Evolutionary conservation across 1,140 invertebrate genomes (phyloP), one percentile per base, ranked within the genome.

Genomic region (Mercenaria mercenaria): DNA sequence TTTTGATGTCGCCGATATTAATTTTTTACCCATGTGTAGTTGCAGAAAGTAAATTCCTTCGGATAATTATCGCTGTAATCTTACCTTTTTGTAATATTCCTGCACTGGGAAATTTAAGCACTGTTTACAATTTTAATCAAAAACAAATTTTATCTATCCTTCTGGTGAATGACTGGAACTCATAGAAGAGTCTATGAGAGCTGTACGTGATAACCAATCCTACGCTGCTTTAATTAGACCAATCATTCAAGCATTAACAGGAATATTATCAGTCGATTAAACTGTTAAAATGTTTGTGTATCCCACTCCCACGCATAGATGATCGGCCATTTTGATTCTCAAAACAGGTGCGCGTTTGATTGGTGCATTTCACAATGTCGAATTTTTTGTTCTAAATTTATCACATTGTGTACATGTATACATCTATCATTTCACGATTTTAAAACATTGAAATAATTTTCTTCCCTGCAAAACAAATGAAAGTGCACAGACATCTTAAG

Each of bases 241-340:
- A 72, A 72, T 26, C 67, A 72, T 37, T 72, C 67, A 72, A 72
- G 67, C 67, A 72, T 72, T 39, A 72, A 72, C 67, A 13, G 2
- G 34, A 32, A 41, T 26, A 72, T 26, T 39, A 72, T 72, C 67
- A 72, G 67, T 72, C 29, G 67, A 72, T 72, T 72, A 39, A 37
- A 72, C 67, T 39, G 67, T 72, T 59, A 39, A 72, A 72, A 39
- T 72, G 37, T 72, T 72, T 72, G 67, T 72, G 67, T 72, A 72
- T 72, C 32, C n/a, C 37, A 72, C 67, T 39, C 67, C 67, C 67
- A 72, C 67, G 67, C 67, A 72, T 39, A 72, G 67, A 72, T 72
- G 67, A 29, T 72, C 67, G 67, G 67, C 67, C 67, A 72, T 72
- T 72, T 72, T 72, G 67, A 72, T 72, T 72, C 29, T 39, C 37